Evolutionary conservation across 2,113 vertebrate species (phyloP), one percentile per base, ranked within the genome.

Genomic region (Oreocharis arfaki): DNA sequence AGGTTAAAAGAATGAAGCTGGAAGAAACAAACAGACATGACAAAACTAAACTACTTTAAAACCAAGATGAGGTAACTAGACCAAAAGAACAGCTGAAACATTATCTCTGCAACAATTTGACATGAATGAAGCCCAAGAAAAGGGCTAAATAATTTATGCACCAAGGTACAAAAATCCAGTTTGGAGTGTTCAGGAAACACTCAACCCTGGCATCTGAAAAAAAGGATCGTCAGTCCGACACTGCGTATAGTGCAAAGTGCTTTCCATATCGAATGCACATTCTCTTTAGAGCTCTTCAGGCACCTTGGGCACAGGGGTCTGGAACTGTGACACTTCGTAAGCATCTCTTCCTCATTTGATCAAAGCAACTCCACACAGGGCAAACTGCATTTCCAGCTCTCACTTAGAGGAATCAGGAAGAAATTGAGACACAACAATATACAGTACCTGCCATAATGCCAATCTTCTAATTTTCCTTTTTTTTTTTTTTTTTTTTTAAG

Each of bases 221-320:
- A 52, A 68, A 33, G 3, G 5, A 61, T 19, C 13, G 59, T 15
- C 42, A 50, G 10, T 47, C 33, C 50, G 53, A 20, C 4, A 35
- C 1, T 20, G 32, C 6, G 16, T 5, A 22, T 4, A 37, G 5
- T 10, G 60, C 19, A 46, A 78, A 42, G 27, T 22, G 35, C 21
- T 53, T 19, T 32, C 30, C 44, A n/a, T 16, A 14, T 0, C 10
- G 24, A 71, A 41, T 1, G 1, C 15, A 32, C 9, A 4, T 32
- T 28, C 19, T 33, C 35, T 69, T 30, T 21, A 2, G 11, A 61
- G 35, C 12, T 44, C 37, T 39, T 63, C 22, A 55, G 33, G 37
- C 28, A 1, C 20, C n/a, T 63, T 39, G 21, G 39, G 32, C n/a
- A 21, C 8, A 16, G 12, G 6, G 28, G 4, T 32, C 69, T 69